Evolutionary conservation across 2,888 invertebrate species (phyloP), one percentile per base, ranked within the genome.

Genomic region (Cryptocephalus moraei): DNA sequence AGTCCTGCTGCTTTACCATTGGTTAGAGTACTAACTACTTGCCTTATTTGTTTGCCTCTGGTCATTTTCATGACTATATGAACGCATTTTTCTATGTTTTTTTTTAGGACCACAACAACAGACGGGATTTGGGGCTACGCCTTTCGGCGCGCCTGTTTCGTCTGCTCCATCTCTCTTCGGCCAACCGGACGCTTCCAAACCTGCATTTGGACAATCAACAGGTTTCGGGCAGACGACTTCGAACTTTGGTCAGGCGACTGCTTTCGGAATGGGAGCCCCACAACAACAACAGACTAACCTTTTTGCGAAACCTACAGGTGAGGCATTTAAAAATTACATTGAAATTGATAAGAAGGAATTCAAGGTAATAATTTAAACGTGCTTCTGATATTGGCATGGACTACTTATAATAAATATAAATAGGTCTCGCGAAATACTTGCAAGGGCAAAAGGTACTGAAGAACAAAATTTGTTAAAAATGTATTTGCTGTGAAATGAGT

Each of bases 161-260:
- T 71, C 68, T 59, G 71, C 69, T 58, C 73, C 70, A 8, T 59
- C 69, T 1, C 61, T 79, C 3, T 84, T 83, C 66, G 79, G 78
- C 14, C 58, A 56, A 39, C 48, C 56, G 8, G 61, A 61, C 47
- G 76, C 76, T 52, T 58, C 58, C 14, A 64, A 64, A 49, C 45
- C 60, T 9, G 58, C 55, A 9, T 65, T 82, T 64, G 77, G 78
- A 34, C 64, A 73, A 44, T 74, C 77, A 1, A 74, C 77, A 42
- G 73, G 86, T 34, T 84, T 90, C 69, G 83, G 82, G 1, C 82
- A 83, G 71, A 65, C 74, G 32, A 68, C 76, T 1, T 68, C 76
- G 0, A 67, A 71, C 1, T 78, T 79, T 63, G 77, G 76, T 0
- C 62, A 62, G 49, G 64, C 72, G 0, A 62, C 74, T 9, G 67